Evolutionary conservation across 2,888 invertebrate species (phyloP), one percentile per base, ranked within the genome.

Genomic region (Rhogogaster chlorosoma): DNA sequence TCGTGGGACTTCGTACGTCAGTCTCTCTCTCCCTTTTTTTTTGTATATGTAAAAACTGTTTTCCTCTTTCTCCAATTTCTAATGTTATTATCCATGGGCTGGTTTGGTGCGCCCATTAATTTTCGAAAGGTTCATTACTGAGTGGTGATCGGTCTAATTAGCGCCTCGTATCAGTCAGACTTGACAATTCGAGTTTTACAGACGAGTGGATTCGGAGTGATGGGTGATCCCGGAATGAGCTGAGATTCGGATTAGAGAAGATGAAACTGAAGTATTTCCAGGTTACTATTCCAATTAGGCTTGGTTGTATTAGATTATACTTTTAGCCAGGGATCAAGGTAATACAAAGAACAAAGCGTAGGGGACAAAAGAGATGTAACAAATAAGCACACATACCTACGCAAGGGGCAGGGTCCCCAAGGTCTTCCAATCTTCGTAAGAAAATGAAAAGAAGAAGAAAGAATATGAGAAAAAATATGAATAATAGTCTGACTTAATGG

Each of bases 61-160:
- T 1, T 10, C 32, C 26, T 18, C 26, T 12, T 12, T 67, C 29
- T 15, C 15, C 70, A 22, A 15, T 71, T 42, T n/a, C 10, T 6
- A n/a, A 71, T 71, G 15, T 42, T n/a, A 42, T 73, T 73, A 73
- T 73, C 22, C 42, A 4, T 10, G 42, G 10, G 29, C 15, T 70
- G 32, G 2, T 36, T 32, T 18, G 70, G 36, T 70, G 36, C n/a
- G 42, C 12, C 12, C 71, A 42, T 77, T 77, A 36, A 80, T 80
- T 80, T 80, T 38, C 61, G 2, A 10, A 22, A 57, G 22, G 42
- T 29, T 70, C 83, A 70, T 83, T 49, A 83, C 64, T n/a, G 38
- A 64, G 83, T 70, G 82, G 22, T n/a, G 82, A 82, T 82, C 70
- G 82, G 49, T 85, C 84, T 85, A 85, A 85, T 85, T 85, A 85